phyloP scores from a whole-genome alignment of 2,888 invertebrate genomes.

The Drosophila buzzatii region DNA sequence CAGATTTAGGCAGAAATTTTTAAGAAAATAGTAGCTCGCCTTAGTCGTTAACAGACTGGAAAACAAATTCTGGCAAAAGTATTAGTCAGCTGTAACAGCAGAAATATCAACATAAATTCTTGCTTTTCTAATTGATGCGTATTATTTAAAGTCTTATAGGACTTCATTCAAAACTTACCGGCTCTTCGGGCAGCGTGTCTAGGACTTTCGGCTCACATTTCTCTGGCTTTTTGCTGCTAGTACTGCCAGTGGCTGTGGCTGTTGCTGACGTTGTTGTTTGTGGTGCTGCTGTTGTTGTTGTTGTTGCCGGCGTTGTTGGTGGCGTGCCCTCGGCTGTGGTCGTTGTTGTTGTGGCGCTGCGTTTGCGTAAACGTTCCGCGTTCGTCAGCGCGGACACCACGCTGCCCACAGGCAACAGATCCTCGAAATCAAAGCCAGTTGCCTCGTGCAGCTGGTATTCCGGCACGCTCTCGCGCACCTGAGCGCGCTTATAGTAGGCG shows the following conservation, averaged over 20 bases:
- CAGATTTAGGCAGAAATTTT: no score
- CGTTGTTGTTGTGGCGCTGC: conserved; percentile 63
- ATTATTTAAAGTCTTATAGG: background rate
- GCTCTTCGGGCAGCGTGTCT: conserved; percentile 84
- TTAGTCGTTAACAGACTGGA: no score
- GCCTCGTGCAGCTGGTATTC: conserved; percentile 59
- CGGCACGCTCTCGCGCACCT: conserved; percentile 61
- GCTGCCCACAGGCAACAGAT: conserved; percentile 67
- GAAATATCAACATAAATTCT: background rate
- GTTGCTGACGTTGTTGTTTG: conserved; percentile 28
- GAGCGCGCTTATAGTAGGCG: conserved; percentile 76
- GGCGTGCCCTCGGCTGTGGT: conserved; percentile 18
- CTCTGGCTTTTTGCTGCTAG: conserved; percentile 57
- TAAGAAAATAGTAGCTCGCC: no score
- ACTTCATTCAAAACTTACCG: conserved; percentile 77
- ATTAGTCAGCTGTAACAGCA: background rate
- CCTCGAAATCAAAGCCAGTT: conserved; percentile 66
- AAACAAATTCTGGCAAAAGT: background rate
- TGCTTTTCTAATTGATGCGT: background rate
- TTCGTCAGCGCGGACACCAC: conserved; percentile 66
- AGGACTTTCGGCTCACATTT: conserved; percentile 84
- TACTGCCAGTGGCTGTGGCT: conserved; percentile 19
- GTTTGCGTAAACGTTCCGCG: conserved; percentile 57
- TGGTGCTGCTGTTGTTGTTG: conserved; percentile 26
- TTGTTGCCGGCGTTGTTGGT: conserved; percentile 15